Conservation (phyloP, 2,113 vertebrate genomes). For the Mastomys natalensis region DNA sequence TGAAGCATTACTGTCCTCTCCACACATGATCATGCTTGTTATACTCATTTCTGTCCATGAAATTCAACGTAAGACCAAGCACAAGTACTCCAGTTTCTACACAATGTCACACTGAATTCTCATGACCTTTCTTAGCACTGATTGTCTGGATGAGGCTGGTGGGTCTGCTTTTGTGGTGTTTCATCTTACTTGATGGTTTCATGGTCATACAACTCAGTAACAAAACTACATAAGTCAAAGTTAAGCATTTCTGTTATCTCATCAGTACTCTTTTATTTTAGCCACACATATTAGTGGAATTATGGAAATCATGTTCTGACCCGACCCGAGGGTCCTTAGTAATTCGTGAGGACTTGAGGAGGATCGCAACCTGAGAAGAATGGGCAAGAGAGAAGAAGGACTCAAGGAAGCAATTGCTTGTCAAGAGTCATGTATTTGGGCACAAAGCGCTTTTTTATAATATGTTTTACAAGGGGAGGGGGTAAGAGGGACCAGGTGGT, state of each 20-base stretch:
- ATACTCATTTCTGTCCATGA: not conserved
- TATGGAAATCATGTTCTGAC: not conserved
- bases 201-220: not conserved
- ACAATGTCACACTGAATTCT: not conserved
- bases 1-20: not conserved
- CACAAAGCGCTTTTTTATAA: too few relatives aligned
- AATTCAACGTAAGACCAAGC: not conserved
- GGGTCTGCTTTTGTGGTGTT: not conserved
- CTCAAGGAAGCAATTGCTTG: too few relatives aligned
- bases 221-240: slow-evolving; percentile 5
- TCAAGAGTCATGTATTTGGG: too few relatives aligned
- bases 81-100: not conserved
- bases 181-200: slow-evolving; percentile 31
- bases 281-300: not conserved
- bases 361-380: too few relatives aligned
- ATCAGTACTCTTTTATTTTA: slow-evolving; percentile 3
- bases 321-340: too few relatives aligned
- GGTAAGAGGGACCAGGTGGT: too few relatives aligned
- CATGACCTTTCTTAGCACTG: not conserved
- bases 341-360: too few relatives aligned
- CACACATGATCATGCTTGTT: not conserved
- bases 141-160: not conserved
- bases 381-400: too few relatives aligned
- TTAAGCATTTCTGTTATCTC: not conserved
- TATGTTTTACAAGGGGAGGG: too few relatives aligned